Percentiles rank a stretch among this genome's conserved stretches.
Evolutionary conservation across 64 coral and sea anemone species (phyloP).

Genomic region (Pachyseris speciosa): DNA sequence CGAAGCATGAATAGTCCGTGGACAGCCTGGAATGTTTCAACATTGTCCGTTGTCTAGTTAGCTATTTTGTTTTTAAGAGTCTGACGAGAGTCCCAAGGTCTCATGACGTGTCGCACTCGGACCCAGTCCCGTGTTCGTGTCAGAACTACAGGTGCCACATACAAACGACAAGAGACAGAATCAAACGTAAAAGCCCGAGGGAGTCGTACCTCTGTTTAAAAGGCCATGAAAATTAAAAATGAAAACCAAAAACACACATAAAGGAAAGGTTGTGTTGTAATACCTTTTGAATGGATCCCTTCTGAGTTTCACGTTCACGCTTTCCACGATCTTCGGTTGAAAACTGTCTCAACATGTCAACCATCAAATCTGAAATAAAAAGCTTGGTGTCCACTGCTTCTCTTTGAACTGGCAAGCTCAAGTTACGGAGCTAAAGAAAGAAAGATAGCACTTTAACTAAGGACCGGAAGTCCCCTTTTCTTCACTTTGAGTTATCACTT

Average conservation of each 20-base stretch:
- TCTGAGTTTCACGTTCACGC: conserved; percentile 62
- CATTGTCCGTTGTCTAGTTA: too few relatives aligned
- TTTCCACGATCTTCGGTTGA: conserved; percentile 54
- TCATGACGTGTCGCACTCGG: too few relatives aligned
- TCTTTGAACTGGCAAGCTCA: conserved; percentile 72
- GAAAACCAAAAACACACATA: neutral
- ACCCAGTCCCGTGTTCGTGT: too few relatives aligned
- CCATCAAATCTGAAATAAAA: conserved; percentile 48
- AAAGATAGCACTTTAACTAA: neutral
- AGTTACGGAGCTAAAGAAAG: conserved; percentile 35
- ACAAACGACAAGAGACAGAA: too few relatives aligned
- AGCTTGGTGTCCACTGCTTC: conserved; percentile 57
- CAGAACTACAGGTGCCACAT: too few relatives aligned
- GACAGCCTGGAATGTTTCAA: too few relatives aligned
- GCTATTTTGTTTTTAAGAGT: too few relatives aligned
- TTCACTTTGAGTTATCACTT: too few relatives aligned
- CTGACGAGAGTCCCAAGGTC: too few relatives aligned
- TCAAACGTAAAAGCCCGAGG: too few relatives aligned
- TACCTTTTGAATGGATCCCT: conserved; percentile 83
- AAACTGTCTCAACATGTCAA: conserved; percentile 53
- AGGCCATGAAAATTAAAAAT: neutral
- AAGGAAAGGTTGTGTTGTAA: neutral
- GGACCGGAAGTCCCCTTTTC: neutral
- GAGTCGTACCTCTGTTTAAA: neutral
- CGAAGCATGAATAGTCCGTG: too few relatives aligned